phyloP scores from a whole-genome alignment of 2,797 vertebrate species.

The Melanotaenia boesemani region DNA sequence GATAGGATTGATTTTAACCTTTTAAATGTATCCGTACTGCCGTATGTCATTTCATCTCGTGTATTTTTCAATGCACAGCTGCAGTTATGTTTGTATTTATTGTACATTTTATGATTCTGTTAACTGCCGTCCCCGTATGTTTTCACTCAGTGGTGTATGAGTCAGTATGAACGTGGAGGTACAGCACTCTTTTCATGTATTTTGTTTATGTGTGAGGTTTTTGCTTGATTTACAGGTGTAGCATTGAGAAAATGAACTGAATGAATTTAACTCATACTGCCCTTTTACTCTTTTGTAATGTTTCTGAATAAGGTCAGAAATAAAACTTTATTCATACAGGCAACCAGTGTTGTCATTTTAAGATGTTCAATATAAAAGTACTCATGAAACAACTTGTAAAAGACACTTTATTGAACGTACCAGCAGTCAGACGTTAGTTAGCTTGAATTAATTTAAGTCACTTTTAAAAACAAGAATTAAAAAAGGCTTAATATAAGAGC shows the following conservation, averaged over 20 bases:
- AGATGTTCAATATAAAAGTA: not conserved
- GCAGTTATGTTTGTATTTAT: conserved; percentile 69
- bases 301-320: conserved; percentile 54
- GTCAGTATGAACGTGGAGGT: conserved; percentile 38
- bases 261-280: conserved; percentile 62
- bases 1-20: conserved; percentile 21
- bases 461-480: conserved; percentile 86
- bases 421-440: conserved; percentile 87
- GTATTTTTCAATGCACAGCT: conserved; percentile 72
- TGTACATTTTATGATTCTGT: conserved; percentile 55
- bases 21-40: conserved; percentile 39
- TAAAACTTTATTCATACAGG: conserved; percentile 66
- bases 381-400: conserved; percentile 66
- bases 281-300: conserved; percentile 64
- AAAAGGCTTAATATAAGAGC: conserved; percentile 82
- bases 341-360: not conserved
- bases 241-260: conserved; percentile 22
- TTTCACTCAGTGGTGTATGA: conserved; percentile 23
- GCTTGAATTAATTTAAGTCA: conserved; percentile 79
- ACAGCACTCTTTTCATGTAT: conserved; percentile 48
- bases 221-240: conserved; percentile 12
- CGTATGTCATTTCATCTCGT: conserved; percentile 59
- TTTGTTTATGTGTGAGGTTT: conserved; percentile 44
- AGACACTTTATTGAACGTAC: conserved; percentile 91
- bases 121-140: conserved; percentile 55